A percentile compares a stretch with the other conserved stretches of the same genome.
These are phyloP conservation scores for Sparus aurata DNA, from an alignment of 2,797 vertebrate species.

Conservation along the genomic window DNA sequence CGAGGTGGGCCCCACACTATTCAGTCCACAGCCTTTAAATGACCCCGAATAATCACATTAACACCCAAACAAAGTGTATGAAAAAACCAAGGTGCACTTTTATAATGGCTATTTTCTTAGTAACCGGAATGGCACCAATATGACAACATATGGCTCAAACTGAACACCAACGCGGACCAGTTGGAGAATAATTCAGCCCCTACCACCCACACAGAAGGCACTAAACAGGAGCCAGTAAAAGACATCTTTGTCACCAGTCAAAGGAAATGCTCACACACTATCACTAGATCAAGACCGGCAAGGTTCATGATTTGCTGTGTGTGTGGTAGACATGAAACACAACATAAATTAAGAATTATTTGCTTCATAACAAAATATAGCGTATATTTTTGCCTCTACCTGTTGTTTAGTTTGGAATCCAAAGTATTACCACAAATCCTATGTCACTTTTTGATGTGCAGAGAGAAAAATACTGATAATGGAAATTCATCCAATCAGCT, in stretches of 20 bases:
- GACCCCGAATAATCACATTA: constrained; percentile 40
- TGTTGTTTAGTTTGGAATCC: no score
- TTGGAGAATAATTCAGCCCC: background rate
- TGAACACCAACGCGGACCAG: constrained; percentile 13
- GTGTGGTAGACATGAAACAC: background rate
- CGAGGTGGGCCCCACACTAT: constrained; percentile 42
- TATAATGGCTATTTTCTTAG: background rate
- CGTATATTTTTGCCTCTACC: no score
- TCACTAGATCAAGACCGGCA: constrained; percentile 22
- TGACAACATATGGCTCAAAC: constrained; percentile 23
- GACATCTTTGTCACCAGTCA: constrained; percentile 11
- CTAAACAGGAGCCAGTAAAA: constrained; percentile 15
- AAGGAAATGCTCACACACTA: constrained; percentile 17
- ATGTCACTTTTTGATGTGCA: no score
- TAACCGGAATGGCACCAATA: constrained; percentile 4
- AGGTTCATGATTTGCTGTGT: background rate
- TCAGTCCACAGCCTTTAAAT: constrained; percentile 37
- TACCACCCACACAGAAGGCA: background rate
- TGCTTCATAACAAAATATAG: no score
- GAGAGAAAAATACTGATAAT: no score
- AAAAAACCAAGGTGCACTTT: background rate
- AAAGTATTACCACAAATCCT: no score
- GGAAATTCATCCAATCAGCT: no score
- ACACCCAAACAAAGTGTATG: constrained; percentile 23
- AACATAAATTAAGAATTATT: no score